Percentiles rank a stretch among this genome's conserved stretches.
Conservation (phyloP, 2,113 vertebrate genomes). For the Megaceryle torquata region DNA sequence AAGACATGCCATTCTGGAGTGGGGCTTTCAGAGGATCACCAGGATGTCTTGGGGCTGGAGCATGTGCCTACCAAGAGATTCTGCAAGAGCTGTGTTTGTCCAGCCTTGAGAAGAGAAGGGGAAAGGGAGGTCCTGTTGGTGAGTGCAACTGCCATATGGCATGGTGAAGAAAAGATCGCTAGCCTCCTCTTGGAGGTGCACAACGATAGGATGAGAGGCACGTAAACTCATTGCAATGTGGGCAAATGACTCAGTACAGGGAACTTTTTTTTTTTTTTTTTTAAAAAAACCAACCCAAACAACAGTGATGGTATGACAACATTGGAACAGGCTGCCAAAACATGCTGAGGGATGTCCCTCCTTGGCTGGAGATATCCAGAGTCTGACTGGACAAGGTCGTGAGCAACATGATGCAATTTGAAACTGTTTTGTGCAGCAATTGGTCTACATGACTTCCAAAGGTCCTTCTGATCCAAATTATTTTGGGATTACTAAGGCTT, state of each 20-base stretch:
- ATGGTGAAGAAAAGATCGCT: too few species aligned
- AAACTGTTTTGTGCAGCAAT: too few species aligned
- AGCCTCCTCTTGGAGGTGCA: neutral
- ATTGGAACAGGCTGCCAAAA: too few species aligned
- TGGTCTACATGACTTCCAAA: neutral
- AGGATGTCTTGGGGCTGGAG: neutral
- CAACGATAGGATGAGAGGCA: neutral
- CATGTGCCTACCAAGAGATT: neutral
- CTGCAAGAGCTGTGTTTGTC: neutral
- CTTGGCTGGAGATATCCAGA: too few species aligned
- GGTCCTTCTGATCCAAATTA: neutral
- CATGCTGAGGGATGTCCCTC: too few species aligned
- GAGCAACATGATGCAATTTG: too few species aligned
- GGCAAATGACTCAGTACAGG: neutral
- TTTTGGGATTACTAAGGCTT: neutral
- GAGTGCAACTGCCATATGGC: neutral
- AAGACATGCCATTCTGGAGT: neutral
- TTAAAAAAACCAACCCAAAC: too few species aligned
- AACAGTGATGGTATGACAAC: too few species aligned
- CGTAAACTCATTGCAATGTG: neutral
- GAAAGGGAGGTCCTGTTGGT: neutral
- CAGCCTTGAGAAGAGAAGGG: neutral
- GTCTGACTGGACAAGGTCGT: too few species aligned
- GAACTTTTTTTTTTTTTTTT: neutral
- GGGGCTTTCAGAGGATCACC: neutral